Conservation (phyloP, 2,888 invertebrate species). For the Ormyrus nitidulus region DNA sequence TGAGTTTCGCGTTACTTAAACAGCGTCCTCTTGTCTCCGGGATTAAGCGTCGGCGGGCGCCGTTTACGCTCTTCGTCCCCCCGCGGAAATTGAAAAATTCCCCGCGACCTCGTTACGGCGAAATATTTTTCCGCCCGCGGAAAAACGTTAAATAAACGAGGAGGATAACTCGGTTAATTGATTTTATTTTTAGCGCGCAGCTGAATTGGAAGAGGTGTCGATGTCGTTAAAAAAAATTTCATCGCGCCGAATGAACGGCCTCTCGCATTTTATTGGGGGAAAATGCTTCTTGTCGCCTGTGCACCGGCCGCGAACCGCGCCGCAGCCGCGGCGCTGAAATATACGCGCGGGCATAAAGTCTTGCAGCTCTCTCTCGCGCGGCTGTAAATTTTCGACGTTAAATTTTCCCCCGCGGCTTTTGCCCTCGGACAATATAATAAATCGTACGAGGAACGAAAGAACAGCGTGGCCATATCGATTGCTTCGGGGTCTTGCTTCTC, state of each 20-base stretch:
- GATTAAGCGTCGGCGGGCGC: background rate
- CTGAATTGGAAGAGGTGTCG: background rate
- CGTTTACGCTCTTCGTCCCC: too few species aligned
- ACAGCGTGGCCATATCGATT: background rate
- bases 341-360: conserved; percentile 42
- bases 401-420: background rate
- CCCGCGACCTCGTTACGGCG: too few species aligned
- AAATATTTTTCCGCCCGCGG: too few species aligned
- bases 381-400: conserved; percentile 40
- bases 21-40: background rate
- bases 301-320: too few species aligned
- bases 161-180: conserved; percentile 26
- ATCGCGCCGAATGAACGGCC: conserved; percentile 40
- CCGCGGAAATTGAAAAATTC: conserved; percentile 21
- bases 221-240: conserved; percentile 37
- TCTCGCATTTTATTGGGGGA: conserved; percentile 44
- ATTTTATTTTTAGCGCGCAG: conserved; percentile 15
- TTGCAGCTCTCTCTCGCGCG: background rate
- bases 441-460: background rate
- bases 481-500: background rate
- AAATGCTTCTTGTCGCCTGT: conserved; percentile 11
- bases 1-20: conserved; percentile 5
- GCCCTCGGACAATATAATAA: conserved; percentile 1
- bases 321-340: conserved; percentile 1
- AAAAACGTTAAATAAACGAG: background rate